Conservation (phyloP, 1,140 invertebrate genomes). For the Drusus annulatus region DNA sequence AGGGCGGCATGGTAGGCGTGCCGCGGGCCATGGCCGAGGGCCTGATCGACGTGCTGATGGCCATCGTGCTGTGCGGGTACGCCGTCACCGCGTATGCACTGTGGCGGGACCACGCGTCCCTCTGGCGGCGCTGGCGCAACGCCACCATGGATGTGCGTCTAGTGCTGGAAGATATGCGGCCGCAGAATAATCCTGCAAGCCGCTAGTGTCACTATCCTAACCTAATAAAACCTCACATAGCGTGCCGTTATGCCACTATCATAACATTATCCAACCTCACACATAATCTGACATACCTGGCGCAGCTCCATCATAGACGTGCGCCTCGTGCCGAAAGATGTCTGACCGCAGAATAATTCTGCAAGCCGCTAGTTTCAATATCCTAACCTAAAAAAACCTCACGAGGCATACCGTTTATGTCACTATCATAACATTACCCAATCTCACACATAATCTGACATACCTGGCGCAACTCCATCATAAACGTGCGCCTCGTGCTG, state of each 20-base stretch:
- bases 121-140: constrained; percentile 68
- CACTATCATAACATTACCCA: too few species aligned
- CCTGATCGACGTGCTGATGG: constrained; percentile 69
- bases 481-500: too few species aligned
- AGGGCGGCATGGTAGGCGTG: constrained; percentile 72
- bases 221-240: too few species aligned
- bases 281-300: constrained; percentile 53
- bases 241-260: constrained; percentile 63
- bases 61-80: constrained; percentile 67
- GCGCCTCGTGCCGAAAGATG: too few species aligned
- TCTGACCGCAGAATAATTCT: too few species aligned
- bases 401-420: too few species aligned
- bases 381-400: too few species aligned
- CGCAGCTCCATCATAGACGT: too few species aligned
- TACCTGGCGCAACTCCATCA: constrained; percentile 36
- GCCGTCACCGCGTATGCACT: constrained; percentile 67
- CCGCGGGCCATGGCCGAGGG: constrained; percentile 67
- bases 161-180: constrained; percentile 56
- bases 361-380: too few species aligned
- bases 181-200: neutral
- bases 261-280: constrained; percentile 59
- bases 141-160: constrained; percentile 68
- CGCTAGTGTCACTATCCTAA: too few species aligned
- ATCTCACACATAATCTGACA: too few species aligned
- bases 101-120: constrained; percentile 69